These are phyloP conservation scores for Telenomus remus DNA, from an alignment of 1,140 invertebrate genomes.

Conservation along the genomic window DNA sequence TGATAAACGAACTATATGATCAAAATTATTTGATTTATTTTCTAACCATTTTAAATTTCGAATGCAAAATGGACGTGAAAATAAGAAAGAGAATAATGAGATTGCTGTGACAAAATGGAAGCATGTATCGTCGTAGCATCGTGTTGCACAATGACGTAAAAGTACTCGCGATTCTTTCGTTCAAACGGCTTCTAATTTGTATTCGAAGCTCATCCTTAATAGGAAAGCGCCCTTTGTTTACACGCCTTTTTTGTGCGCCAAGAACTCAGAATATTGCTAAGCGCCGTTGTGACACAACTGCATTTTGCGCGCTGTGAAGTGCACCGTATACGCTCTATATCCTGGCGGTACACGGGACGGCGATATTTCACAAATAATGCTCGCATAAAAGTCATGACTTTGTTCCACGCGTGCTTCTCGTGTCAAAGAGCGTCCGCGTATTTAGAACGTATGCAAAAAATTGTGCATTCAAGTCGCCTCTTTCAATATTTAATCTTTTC, in stretches of 20 bases:
- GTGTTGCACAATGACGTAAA: constrained; percentile 17
- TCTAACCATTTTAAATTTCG: no score
- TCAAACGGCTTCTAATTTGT: constrained; percentile 55
- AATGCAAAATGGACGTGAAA: no score
- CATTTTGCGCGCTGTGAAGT: constrained; percentile 46
- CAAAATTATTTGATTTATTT: no score
- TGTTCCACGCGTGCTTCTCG: constrained; percentile 53
- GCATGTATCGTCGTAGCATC: constrained; percentile 4
- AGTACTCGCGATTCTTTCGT: constrained; percentile 23
- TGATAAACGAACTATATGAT: no score
- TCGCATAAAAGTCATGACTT: constrained; percentile 60
- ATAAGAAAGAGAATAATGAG: no score
- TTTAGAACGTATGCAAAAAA: constrained; percentile 30
- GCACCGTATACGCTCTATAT: constrained; percentile 28
- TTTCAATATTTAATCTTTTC: neutral
- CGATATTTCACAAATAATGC: constrained; percentile 52
- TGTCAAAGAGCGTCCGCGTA: constrained; percentile 38
- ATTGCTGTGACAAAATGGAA: neutral
- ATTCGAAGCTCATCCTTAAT: constrained; percentile 59
- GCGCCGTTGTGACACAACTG: constrained; percentile 56
- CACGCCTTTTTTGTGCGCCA: constrained; percentile 51
- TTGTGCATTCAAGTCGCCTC: neutral
- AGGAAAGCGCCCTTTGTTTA: constrained; percentile 58
- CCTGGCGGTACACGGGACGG: constrained; percentile 35
- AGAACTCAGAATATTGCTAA: constrained; percentile 49